phyloP scores from a whole-genome alignment of 2,113 vertebrate genomes.

The Girardinichthys multiradiatus region DNA sequence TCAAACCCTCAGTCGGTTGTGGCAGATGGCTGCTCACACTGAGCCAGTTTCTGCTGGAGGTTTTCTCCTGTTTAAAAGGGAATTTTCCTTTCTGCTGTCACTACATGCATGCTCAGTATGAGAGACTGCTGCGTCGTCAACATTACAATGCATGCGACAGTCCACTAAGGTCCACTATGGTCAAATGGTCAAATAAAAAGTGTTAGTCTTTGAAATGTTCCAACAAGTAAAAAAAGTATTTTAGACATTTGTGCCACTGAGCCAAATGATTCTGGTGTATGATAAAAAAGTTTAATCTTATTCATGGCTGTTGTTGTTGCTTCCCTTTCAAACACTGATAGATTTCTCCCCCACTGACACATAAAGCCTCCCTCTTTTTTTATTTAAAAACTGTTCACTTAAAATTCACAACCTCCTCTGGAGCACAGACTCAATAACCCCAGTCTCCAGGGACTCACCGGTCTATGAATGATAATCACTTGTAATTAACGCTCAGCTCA shows the following conservation, averaged over 20 bases:
- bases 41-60: no score
- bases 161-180: no score
- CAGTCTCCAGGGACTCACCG: constrained; percentile 21
- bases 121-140: no score
- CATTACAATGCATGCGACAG: no score
- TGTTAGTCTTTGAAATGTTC: no score
- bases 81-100: no score
- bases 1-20: no score
- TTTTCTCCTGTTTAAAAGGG: no score
- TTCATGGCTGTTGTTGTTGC: neutral
- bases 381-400: constrained; percentile 7
- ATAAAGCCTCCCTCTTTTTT: neutral
- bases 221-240: no score
- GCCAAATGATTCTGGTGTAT: neutral
- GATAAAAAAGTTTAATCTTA: neutral
- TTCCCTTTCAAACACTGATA: neutral
- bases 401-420: constrained; percentile 20
- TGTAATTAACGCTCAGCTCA: constrained; percentile 51
- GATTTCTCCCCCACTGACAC: neutral
- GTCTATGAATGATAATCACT: constrained; percentile 56
- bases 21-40: no score
- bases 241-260: neutral
- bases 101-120: no score
- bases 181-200: no score
- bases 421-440: constrained; percentile 29